Conservation (phyloP, 1,140 invertebrate species). For the Neoseiulus cucumeris region DNA sequence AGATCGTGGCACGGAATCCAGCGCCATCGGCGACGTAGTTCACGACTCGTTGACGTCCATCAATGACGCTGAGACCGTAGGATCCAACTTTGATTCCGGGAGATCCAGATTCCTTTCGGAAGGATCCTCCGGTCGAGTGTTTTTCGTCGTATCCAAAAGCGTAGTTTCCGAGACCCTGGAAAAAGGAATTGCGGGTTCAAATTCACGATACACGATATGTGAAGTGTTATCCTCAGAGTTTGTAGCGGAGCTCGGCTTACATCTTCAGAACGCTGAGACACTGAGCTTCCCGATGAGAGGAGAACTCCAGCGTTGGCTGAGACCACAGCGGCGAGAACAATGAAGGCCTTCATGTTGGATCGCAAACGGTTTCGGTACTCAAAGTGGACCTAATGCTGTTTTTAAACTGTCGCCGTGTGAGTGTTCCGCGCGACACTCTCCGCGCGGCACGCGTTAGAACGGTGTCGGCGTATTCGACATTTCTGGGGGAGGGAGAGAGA, state of each 20-base stretch:
- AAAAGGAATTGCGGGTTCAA: too few species aligned
- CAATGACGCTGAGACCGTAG: conserved; percentile 21
- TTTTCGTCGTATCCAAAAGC: conserved; percentile 23
- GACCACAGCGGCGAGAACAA: neutral
- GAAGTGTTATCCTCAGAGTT: too few species aligned
- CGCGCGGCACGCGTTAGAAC: too few species aligned
- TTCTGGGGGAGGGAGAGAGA: too few species aligned
- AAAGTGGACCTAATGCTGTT: too few species aligned
- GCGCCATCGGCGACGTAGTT: conserved; percentile 25
- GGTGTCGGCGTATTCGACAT: too few species aligned
- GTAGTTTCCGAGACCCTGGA: conserved; percentile 19
- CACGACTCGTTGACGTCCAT: conserved; percentile 21
- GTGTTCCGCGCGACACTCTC: too few species aligned
- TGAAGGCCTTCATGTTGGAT: neutral
- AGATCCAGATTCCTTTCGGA: conserved; percentile 19
- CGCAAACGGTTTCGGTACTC: too few species aligned
- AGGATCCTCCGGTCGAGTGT: conserved; percentile 23
- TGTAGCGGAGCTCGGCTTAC: too few species aligned
- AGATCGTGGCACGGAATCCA: conserved; percentile 19
- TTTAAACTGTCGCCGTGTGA: too few species aligned
- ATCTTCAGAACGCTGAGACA: neutral
- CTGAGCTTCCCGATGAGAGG: neutral
- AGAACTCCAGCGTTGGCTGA: neutral
- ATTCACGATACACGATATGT: too few species aligned
- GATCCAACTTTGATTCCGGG: conserved; percentile 19